These are phyloP conservation scores for Fukomys damarensis DNA, from an alignment of 2,113 vertebrate genomes.

Conservation along the genomic window DNA sequence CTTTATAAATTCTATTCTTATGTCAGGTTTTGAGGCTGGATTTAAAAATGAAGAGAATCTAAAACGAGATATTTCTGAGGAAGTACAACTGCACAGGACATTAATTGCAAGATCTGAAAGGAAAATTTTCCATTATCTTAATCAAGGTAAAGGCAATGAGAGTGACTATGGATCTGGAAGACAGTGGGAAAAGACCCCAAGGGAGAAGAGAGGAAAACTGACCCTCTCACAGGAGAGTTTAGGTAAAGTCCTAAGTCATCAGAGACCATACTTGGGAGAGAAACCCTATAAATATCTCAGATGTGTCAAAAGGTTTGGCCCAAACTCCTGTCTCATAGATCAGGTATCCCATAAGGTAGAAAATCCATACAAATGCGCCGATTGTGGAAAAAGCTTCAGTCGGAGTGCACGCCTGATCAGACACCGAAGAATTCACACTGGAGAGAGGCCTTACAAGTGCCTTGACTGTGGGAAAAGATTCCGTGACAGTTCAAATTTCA, in stretches of 20 bases:
- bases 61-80: slow-evolving; percentile 78
- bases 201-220: slow-evolving; percentile 63
- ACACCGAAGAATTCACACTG: slow-evolving; percentile 81
- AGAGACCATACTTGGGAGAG: slow-evolving; percentile 72
- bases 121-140: slow-evolving; percentile 53
- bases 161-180: slow-evolving; percentile 65
- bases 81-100: slow-evolving; percentile 77
- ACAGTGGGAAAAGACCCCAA: slow-evolving; percentile 52
- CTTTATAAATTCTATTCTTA: slow-evolving; percentile 62
- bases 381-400: slow-evolving; percentile 77
- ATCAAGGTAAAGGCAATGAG: slow-evolving; percentile 61
- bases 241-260: slow-evolving; percentile 65
- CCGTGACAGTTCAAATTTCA: slow-evolving; percentile 83
- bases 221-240: slow-evolving; percentile 49
- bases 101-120: slow-evolving; percentile 79
- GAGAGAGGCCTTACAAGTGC: slow-evolving; percentile 80
- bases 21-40: slow-evolving; percentile 78
- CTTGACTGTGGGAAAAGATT: slow-evolving; percentile 83
- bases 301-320: slow-evolving; percentile 75
- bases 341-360: slow-evolving; percentile 78
- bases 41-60: slow-evolving; percentile 72
- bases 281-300: slow-evolving; percentile 75
- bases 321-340: slow-evolving; percentile 73
- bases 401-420: slow-evolving; percentile 66
- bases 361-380: slow-evolving; percentile 82